Base-by-base conservation (phyloP, 1,140 invertebrate genomes). In the Ostrea denselamellosa region DNA sequence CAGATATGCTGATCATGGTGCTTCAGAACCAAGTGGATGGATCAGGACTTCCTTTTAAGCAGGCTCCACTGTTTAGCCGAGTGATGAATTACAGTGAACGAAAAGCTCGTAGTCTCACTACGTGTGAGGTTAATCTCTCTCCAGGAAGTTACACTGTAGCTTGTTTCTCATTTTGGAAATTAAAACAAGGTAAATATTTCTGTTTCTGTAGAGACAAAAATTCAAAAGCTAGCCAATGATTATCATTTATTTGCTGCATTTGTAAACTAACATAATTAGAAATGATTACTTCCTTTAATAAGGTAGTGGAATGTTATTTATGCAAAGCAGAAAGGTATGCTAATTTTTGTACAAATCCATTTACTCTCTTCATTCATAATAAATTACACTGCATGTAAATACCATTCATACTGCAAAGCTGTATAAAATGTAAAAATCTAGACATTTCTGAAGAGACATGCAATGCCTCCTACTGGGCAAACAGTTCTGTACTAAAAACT, bases 1-100 rank as follows among this genome's bases (percentile, higher is more conserved):
- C 19, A 53, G 82, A 83, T 54, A 14, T 83, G n/a, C 82, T 83
- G 44, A 83, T 83, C 28, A 25, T 83, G 53, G 82, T 83, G 22
- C 51, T 54, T 8, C 34, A 52, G 44, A 83, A 83, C 53, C 53
- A 52, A 0, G 17, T 22, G 9, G 53, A 52, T 14, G 82, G n/a
- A 0, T 52, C 44, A 28, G 51, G 82, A 83, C 51, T 5, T 12
- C 82, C 82, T 0, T 83, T 53, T 83, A 28, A n/a, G 19, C 19
- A 51, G 51, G 51, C 44, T 19, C 82, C 82, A 0, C 44, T 83
- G 22, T 83, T 83, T 54, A 52, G 22, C n/a, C 19, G 51, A 19
- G 82, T 83, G 12, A 83, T 83, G 44, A 25, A 34, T 12, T 54
- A 83, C 82, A 83, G 82, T 52, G n/a, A 83, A 44, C 51, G 82